Evolutionary conservation across 2,113 vertebrate species (phyloP), one percentile per base, ranked within the genome.

Genomic region (Potamarius usumacintae): DNA sequence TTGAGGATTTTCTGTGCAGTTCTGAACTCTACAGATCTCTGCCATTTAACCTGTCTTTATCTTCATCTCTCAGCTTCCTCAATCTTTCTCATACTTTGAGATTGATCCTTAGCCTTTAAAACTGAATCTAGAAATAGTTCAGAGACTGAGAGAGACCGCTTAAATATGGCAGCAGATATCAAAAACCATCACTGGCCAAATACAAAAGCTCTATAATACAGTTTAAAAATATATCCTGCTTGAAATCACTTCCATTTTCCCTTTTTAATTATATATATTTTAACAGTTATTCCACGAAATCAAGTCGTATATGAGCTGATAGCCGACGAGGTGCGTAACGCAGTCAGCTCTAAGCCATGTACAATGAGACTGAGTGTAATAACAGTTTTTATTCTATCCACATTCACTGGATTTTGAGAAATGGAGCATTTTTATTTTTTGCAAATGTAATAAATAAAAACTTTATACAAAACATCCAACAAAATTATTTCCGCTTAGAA

Each of bases 21-120:
- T n/a, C 48, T 18, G 27, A 20, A 10, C 27, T 30, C 27, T 4
- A 60, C 27, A 81, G 58, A 63, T 12, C 50, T 69, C 12, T n/a
- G 52, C n/a, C 14, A 7, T 83, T 69, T 65, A 77, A 72, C 53
- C n/a, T 34, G 63, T 42, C 7, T 48, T 48, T 8, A 2, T 15
- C 52, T 55, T 53, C 2, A n/a, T 53, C 12, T 27, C 62, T 78
- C 83, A 30, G 53, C 69, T 72, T 72, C 12, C 53, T 65, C 34
- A 58, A 85, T 89, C 83, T 85, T 78, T 87, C 86, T 84, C 67
- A 30, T 52, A 53, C 74, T 82, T 74, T n/a, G 0, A 7, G 4
- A 65, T 55, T 55, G 79, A 71, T 8, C 60, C 17, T 86, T 57
- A 86, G 86, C 82, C 85, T 76, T 18, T 55, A 60, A 53, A 48